Base-by-base conservation (phyloP, 2,113 vertebrate species). In the Zosterops pallidus region DNA sequence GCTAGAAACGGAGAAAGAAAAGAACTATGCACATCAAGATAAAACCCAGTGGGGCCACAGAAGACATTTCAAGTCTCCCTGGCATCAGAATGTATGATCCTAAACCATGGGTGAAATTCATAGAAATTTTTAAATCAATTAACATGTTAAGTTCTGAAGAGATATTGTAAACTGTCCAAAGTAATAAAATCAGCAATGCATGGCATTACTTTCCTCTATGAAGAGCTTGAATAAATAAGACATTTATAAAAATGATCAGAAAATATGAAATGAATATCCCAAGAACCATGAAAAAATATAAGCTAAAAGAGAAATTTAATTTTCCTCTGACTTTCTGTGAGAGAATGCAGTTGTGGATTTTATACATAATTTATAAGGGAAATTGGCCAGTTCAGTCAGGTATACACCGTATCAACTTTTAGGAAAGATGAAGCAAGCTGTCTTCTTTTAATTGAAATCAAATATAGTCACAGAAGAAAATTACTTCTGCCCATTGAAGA, bases 311-410 rank as follows among this genome's bases (percentile, higher is more conserved):
- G 97, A 98, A 98, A 98, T 98, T 98, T 97, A 97, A 98, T 98
- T 98, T 97, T 97, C 97, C 88, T 97, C 95, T 84, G 96, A 97
- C 94, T 95, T 96, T 96, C 95, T 95, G 83, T 92, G 90, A 97
- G 72, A 97, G 96, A 97, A 94, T 14, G 94, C 76, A 67, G 70
- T 93, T 97, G 94, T 96, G 90, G 60, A 97, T 96, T 98, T 97
- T 97, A 98, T 98, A 97, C 97, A 98, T 98, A 98, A 98, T 98
- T 98, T 98, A 98, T 98, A 97, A 98, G 97, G 81, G 92, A 97
- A 98, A 98, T 97, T 97, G 97, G 97, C 92, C 97, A 95, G 23
- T 98, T 98, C 97, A 97, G 92, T 98, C 97, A 98, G 92, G 97
- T 98, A 97, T 98, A 96, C 41, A 97, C 86, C 52, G 1, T 97